Base-by-base conservation (phyloP, 2,888 invertebrate species). In the Thalpophila matura region DNA sequence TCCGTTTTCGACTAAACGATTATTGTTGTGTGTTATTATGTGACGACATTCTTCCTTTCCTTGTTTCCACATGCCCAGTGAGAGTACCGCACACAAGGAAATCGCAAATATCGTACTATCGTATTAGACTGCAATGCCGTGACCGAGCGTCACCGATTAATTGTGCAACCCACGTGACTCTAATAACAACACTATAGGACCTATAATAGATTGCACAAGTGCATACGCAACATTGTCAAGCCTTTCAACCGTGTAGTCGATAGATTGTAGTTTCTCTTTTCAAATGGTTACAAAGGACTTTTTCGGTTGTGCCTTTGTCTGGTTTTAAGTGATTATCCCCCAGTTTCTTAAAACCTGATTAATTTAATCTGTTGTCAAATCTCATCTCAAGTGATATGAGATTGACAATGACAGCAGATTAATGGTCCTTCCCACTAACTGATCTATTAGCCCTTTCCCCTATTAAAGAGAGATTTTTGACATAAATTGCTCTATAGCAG, bases 41-140 rank as follows among this genome's bases (percentile, higher is more conserved):
- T 72, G 63, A 79, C 56, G 61, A 72, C 45, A 77, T 60, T 45
- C 49, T 74, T 74, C 67, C 60, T 70, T 67, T 53, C 67, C 56
- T 60, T 53, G 38, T 77, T 71, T 68, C 74, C 78, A 77, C 70
- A 77, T 78, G 53, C 47, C 51, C 47, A 73, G 81, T 74, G 67
- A 79, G 79, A 81, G 79, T 76, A 51, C 45, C n/a, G 18, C 42
- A 43, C 37, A 77, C 62, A 38, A 79, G 81, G 81, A 80, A 80
- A 73, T 76, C 63, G 58, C 77, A 46, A 76, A 74, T 76, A 75
- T 69, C 60, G 56, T 70, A 76, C 76, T 76, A 75, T 69, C 60
- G 56, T 70, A 76, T 79, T 67, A 76, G 60, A 42, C 70, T 60
- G 63, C 62, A 75, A 29, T 69, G 62, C 79, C 81, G 79, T 79